Percentiles rank a stretch among this genome's conserved stretches.
Evolutionary conservation across 92 coral and sea anemone genomes (phyloP).

Genomic region (Palythoa heliodiscus): DNA sequence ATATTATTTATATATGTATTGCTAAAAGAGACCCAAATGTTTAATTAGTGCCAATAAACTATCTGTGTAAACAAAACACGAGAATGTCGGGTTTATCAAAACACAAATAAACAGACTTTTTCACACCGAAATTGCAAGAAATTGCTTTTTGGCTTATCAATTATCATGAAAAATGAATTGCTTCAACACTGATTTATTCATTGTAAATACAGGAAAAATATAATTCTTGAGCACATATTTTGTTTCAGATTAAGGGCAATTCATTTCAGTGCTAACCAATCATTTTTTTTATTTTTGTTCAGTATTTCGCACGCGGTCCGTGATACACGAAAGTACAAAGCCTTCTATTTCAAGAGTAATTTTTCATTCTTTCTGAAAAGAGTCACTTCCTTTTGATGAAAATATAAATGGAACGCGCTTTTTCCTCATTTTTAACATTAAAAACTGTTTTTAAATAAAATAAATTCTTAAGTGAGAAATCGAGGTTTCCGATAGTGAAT

Average conservation of each 20-base stretch:
- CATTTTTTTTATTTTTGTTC: background rate
- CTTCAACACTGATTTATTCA: slow-evolving; percentile 5
- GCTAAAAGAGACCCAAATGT: background rate
- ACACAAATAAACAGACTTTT: background rate
- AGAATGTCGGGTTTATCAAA: background rate
- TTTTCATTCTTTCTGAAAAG: background rate
- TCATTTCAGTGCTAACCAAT: no score
- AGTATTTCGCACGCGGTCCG: background rate
- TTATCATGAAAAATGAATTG: slow-evolving; percentile 30
- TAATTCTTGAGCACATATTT: background rate
- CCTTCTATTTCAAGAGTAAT: background rate
- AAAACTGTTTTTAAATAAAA: background rate
- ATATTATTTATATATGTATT: background rate
- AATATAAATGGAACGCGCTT: background rate
- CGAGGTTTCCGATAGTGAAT: background rate
- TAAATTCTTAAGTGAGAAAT: background rate
- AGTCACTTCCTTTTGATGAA: background rate
- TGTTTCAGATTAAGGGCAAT: background rate
- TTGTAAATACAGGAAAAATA: background rate
- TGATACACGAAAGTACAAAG: background rate
- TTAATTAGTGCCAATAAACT: background rate
- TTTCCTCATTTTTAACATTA: background rate
- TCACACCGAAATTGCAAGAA: slow-evolving; percentile 11
- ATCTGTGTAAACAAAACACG: slow-evolving; percentile 8
- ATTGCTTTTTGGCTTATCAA: slow-evolving; percentile 1